Percentiles rank a stretch among this genome's conserved stretches.
phyloP scores from a whole-genome alignment of 2,797 vertebrate genomes.

The Microctenopoma steveboyesi region DNA sequence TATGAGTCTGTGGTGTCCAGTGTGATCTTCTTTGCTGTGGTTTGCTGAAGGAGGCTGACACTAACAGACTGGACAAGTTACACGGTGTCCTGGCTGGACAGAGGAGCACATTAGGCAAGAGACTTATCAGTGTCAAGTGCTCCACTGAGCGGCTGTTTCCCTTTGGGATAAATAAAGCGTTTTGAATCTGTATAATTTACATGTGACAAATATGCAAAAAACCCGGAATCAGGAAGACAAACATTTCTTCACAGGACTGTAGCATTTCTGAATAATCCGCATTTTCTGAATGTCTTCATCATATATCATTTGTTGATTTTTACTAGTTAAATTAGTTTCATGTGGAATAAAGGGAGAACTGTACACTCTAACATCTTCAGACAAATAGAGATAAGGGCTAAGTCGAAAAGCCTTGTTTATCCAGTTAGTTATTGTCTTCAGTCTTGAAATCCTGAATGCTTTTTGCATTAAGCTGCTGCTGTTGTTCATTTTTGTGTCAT shows the following conservation, averaged over 20 bases:
- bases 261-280: slow-evolving; percentile 34
- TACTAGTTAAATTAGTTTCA: slow-evolving; percentile 42
- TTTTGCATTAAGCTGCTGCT: slow-evolving; percentile 72
- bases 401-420: slow-evolving; percentile 52
- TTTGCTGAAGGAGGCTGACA: no score
- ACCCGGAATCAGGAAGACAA: no score
- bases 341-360: slow-evolving; percentile 35
- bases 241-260: neutral
- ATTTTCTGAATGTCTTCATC: slow-evolving; percentile 32
- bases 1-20: no score
- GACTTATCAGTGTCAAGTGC: no score
- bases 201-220: no score
- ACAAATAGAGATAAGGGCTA: slow-evolving; percentile 39
- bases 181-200: no score
- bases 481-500: slow-evolving; percentile 69
- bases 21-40: no score
- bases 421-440: slow-evolving; percentile 66
- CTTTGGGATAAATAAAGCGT: no score
- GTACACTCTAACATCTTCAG: slow-evolving; percentile 20
- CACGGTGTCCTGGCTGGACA: no score
- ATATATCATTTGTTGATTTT: slow-evolving; percentile 11
- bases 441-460: slow-evolving; percentile 60
- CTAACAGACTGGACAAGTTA: no score
- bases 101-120: no score
- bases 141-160: no score